phyloP scores from a whole-genome alignment of 2,888 invertebrate species.

The Matsumyia berberina region DNA sequence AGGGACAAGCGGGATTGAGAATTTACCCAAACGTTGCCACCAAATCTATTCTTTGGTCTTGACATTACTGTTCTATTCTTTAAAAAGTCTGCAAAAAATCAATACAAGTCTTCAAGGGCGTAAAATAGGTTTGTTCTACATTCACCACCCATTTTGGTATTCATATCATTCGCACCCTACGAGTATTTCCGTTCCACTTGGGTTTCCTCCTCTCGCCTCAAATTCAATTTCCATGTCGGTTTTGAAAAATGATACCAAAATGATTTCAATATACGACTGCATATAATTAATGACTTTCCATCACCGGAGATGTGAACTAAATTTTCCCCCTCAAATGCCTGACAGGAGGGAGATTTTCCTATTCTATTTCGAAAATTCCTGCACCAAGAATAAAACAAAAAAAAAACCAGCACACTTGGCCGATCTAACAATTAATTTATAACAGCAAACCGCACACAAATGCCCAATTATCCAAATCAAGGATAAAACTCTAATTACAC shows the following conservation, averaged over 20 bases:
- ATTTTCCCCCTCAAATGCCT: slow-evolving; percentile 17
- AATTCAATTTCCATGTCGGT: slow-evolving; percentile 74
- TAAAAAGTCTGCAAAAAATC: slow-evolving; percentile 49
- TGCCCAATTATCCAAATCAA: slow-evolving; percentile 24
- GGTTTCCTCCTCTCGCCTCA: slow-evolving; percentile 51
- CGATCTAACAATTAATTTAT: slow-evolving; percentile 44
- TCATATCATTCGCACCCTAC: slow-evolving; percentile 72
- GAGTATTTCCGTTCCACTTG: slow-evolving; percentile 61
- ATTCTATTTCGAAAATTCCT: slow-evolving; percentile 14
- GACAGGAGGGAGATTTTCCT: slow-evolving; percentile 17
- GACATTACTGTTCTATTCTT: no score
- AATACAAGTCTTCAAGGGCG: slow-evolving; percentile 54
- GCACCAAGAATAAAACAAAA: not conserved
- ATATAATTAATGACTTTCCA: slow-evolving; percentile 75
- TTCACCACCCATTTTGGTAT: slow-evolving; percentile 71
- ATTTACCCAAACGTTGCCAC: no score
- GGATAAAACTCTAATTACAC: slow-evolving; percentile 40
- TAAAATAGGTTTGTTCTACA: slow-evolving; percentile 61
- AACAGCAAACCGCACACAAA: slow-evolving; percentile 33
- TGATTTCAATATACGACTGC: slow-evolving; percentile 76
- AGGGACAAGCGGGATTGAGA: no score
- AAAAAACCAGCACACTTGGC: slow-evolving; percentile 20
- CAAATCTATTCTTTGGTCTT: no score
- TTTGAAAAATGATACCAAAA: slow-evolving; percentile 76
- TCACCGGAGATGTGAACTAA: slow-evolving; percentile 57